Evolutionary conservation across 2,797 vertebrate species (phyloP).

Genomic region (Brachyrhaphis roseni): DNA sequence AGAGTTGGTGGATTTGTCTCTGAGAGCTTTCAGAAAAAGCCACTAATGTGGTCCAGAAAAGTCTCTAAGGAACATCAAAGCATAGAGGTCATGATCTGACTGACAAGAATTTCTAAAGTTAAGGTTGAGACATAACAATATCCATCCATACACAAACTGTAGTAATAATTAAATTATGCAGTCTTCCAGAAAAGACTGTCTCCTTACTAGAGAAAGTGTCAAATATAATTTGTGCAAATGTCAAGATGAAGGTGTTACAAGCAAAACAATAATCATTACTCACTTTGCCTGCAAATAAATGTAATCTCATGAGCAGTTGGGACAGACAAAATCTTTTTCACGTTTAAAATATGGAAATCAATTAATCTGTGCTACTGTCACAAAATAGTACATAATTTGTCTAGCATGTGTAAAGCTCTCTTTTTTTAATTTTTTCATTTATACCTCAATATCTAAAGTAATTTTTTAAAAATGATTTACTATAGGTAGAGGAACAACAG

Average conservation of each 20-base stretch:
- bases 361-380: background rate
- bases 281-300: background rate
- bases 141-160: background rate
- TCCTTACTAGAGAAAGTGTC: background rate
- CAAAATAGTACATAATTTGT: background rate
- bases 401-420: background rate
- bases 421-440: background rate
- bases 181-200: background rate
- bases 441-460: background rate
- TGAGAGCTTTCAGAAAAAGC: background rate
- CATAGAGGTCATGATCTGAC: background rate
- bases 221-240: background rate
- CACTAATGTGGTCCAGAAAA: background rate
- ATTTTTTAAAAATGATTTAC: background rate
- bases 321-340: background rate
- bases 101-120: background rate
- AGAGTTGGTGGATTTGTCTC: constrained; percentile 1
- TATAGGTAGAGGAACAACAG: background rate
- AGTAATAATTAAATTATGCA: background rate
- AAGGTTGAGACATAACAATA: background rate
- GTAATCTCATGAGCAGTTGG: background rate
- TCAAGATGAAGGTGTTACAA: background rate
- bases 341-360: background rate
- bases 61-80: background rate
- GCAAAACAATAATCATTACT: background rate